A percentile compares a stretch with the other conserved stretches of the same genome.
Conservation (phyloP, 2,797 vertebrate genomes). For the Eulemur coronatus region DNA sequence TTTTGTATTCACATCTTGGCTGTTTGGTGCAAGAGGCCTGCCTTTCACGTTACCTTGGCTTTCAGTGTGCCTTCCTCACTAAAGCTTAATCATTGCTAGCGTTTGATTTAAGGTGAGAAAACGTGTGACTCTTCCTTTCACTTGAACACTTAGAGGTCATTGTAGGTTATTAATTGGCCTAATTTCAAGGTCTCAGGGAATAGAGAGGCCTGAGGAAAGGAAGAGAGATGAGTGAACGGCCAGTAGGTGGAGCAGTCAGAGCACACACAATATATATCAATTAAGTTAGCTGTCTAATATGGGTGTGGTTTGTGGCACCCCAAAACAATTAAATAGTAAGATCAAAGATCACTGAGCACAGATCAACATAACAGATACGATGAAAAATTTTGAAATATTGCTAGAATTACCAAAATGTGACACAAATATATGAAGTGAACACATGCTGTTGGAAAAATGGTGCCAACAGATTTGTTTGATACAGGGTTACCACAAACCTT, state of each 20-base stretch:
- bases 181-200: neutral
- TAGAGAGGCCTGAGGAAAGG: neutral
- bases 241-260: neutral
- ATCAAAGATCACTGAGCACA: neutral
- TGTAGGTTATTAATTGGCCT: neutral
- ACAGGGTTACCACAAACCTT: neutral
- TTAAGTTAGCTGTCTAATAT: neutral
- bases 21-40: neutral
- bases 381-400: neutral
- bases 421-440: neutral
- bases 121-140: neutral
- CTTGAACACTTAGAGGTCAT: neutral
- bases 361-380: neutral
- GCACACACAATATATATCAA: neutral
- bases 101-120: neutral
- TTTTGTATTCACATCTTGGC: neutral
- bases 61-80: neutral
- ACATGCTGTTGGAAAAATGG: neutral
- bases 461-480: neutral
- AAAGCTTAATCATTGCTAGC: neutral
- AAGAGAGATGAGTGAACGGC: neutral
- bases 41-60: neutral
- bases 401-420: neutral
- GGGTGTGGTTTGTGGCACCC: neutral
- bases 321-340: neutral